A percentile compares a stretch with the other conserved stretches of the same genome.
Conservation (phyloP, 2,888 invertebrate species). For the Spicauda simplicius region DNA sequence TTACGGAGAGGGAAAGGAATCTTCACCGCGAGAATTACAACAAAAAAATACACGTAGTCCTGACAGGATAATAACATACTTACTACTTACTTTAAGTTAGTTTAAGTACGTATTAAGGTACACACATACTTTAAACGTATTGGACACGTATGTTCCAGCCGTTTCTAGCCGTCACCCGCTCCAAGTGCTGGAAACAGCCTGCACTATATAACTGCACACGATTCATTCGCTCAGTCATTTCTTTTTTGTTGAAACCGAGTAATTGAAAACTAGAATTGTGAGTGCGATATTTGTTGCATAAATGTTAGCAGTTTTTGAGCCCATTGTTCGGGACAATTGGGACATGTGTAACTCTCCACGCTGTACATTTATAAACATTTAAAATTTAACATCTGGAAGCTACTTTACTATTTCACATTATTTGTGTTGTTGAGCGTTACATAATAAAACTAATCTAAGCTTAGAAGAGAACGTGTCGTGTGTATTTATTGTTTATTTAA, state of each 20-base stretch:
- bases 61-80: no score
- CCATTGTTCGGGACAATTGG: conserved; percentile 1
- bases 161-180: neutral
- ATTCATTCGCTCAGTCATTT: conserved; percentile 15
- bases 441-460: neutral
- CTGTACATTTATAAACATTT: neutral
- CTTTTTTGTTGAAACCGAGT: conserved; percentile 22
- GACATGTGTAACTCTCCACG: neutral
- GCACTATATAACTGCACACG: conserved; percentile 1
- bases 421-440: neutral
- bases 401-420: neutral
- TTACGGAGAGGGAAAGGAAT: no score
- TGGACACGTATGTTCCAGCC: no score
- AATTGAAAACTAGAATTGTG: conserved; percentile 30
- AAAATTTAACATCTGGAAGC: neutral
- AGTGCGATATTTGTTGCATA: conserved; percentile 1
- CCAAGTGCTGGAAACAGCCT: neutral
- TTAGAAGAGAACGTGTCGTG: no score
- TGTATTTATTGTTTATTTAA: no score
- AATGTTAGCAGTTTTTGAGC: conserved; percentile 6
- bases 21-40: no score
- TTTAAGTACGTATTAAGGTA: no score
- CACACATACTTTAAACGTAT: no score
- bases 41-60: no score
- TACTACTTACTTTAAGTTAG: no score